These are phyloP conservation scores for Catamblyrhynchus diadema DNA, from an alignment of 2,797 vertebrate genomes.

Conservation along the genomic window DNA sequence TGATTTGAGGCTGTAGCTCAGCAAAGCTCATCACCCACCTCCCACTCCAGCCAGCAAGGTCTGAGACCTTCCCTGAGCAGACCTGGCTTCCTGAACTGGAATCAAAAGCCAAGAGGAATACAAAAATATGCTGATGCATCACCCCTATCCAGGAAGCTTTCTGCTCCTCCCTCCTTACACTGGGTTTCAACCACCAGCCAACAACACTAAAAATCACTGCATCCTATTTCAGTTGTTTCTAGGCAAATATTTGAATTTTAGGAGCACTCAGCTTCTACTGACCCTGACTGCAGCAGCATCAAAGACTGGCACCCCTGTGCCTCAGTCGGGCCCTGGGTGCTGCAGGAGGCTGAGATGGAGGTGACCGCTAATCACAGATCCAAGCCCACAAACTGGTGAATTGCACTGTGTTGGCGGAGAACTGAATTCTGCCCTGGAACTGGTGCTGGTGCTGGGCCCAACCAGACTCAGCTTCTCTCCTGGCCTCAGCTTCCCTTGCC, in stretches of 20 bases:
- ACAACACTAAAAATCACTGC: neutral
- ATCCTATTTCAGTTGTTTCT: neutral
- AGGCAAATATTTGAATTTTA: neutral
- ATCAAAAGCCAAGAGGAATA: neutral
- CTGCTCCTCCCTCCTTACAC: neutral
- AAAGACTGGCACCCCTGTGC: neutral
- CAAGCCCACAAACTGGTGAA: neutral
- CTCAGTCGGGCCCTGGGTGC: neutral
- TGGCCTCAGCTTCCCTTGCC: neutral
- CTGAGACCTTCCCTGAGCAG: neutral
- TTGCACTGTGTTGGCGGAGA: neutral
- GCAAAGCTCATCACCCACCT: neutral
- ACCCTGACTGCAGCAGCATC: neutral
- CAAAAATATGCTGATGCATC: neutral
- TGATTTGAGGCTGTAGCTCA: neutral
- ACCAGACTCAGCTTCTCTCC: neutral
- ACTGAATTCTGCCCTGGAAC: neutral
- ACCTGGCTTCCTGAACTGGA: neutral
- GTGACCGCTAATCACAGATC: neutral
- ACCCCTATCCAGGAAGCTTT: neutral
- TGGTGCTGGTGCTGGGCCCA: rapidly evolving
- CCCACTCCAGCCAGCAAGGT: neutral
- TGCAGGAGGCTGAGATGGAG: neutral
- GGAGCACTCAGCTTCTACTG: neutral
- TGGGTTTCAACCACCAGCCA: neutral